A percentile compares a stretch with the other conserved stretches of the same genome.
Evolutionary conservation across 2,113 vertebrate species (phyloP).

Genomic region (Myotis yumanensis): DNA sequence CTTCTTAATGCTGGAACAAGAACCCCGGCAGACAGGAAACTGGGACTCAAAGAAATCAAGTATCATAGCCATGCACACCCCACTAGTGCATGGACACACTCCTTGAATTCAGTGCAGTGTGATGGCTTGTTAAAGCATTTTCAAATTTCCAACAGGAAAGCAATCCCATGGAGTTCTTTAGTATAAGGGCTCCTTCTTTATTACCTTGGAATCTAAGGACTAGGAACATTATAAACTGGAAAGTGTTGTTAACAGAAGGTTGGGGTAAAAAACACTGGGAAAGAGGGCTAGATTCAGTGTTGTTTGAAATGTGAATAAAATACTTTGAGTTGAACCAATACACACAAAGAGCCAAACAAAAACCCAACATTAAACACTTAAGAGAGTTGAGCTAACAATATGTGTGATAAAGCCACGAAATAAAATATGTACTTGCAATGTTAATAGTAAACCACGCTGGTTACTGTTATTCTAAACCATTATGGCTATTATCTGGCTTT

Average conservation of each 20-base stretch:
- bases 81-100: background rate
- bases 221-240: background rate
- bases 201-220: background rate
- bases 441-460: background rate
- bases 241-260: background rate
- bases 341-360: background rate
- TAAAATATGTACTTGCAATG: background rate
- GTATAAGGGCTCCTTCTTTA: background rate
- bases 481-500: background rate
- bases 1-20: too few relatives aligned
- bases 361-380: background rate
- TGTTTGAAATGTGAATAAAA: slow-evolving; percentile 30
- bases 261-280: background rate
- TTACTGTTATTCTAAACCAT: background rate
- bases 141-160: background rate
- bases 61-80: accelerated
- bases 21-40: background rate
- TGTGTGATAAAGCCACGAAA: background rate
- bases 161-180: background rate
- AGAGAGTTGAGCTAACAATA: background rate
- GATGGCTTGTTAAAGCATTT: background rate
- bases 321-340: background rate
- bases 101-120: background rate
- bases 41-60: background rate
- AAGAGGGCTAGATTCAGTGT: background rate